A percentile compares a stretch with the other conserved stretches of the same genome.
These are phyloP conservation scores for Seira ritae DNA, from an alignment of 2,888 invertebrate species.

Conservation along the genomic window DNA sequence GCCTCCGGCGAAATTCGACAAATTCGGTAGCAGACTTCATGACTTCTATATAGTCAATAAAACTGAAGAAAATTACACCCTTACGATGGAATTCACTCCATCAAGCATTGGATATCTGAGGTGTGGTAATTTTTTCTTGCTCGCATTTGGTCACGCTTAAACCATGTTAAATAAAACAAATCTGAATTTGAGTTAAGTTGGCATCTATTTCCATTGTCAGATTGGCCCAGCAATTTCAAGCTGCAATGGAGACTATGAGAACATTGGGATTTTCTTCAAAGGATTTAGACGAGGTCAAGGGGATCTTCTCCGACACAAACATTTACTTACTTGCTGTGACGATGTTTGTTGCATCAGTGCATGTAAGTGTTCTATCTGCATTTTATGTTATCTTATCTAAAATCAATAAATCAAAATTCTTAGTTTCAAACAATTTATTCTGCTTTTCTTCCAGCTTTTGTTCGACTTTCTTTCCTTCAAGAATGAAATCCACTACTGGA, in stretches of 20 bases:
- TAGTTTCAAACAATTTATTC: constrained; percentile 23
- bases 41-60: constrained; percentile 75
- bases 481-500: constrained; percentile 98
- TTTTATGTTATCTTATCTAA: too few species aligned
- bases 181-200: too few species aligned
- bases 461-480: constrained; percentile 98
- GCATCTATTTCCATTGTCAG: constrained; percentile 76
- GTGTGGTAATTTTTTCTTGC: too few species aligned
- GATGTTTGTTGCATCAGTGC: constrained; percentile 91
- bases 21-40: constrained; percentile 76
- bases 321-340: constrained; percentile 93
- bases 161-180: too few species aligned
- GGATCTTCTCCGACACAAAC: constrained; percentile 97
- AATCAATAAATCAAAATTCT: too few species aligned
- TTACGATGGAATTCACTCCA: constrained; percentile 68
- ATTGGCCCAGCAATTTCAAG: constrained; percentile 85
- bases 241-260: constrained; percentile 83
- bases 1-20: constrained; percentile 78
- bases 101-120: constrained; percentile 70
- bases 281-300: constrained; percentile 97
- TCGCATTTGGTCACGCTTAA: constrained; percentile 9
- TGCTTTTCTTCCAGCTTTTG: constrained; percentile 84
- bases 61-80: constrained; percentile 63
- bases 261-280: constrained; percentile 90
- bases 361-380: constrained; percentile 83